phyloP scores from a whole-genome alignment of 1,140 invertebrate species.

The Coenobita brevimanus region DNA sequence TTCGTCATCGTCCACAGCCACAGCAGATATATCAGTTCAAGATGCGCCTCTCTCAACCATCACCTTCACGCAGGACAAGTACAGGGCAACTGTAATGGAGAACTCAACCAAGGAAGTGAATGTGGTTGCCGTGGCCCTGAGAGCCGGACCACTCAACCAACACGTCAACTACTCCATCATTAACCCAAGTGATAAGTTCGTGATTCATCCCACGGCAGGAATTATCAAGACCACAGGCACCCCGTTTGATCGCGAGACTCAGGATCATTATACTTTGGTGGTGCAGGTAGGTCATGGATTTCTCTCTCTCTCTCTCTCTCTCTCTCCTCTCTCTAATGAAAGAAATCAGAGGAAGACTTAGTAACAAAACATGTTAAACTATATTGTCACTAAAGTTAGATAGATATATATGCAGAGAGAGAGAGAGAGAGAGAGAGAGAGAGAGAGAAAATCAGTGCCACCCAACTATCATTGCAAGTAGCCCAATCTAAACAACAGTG shows the following conservation, averaged over 20 bases:
- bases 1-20: slow-evolving; percentile 74
- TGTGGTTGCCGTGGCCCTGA: slow-evolving; percentile 88
- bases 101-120: slow-evolving; percentile 87
- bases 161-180: slow-evolving; percentile 90
- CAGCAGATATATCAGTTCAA: slow-evolving; percentile 78
- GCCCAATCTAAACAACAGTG: too few species aligned
- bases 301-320: too few species aligned
- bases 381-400: too few species aligned
- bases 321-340: too few species aligned
- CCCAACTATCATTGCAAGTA: too few species aligned
- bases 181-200: slow-evolving; percentile 79
- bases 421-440: too few species aligned
- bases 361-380: too few species aligned
- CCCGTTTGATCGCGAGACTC: slow-evolving; percentile 88
- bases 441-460: too few species aligned
- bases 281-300: slow-evolving; percentile 77
- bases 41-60: slow-evolving; percentile 84
- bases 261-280: slow-evolving; percentile 80
- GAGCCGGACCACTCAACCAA: slow-evolving; percentile 89
- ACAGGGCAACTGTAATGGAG: slow-evolving; percentile 86
- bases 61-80: slow-evolving; percentile 86
- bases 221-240: slow-evolving; percentile 86
- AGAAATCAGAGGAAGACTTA: too few species aligned
- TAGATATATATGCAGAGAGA: too few species aligned
- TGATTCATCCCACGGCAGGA: slow-evolving; percentile 77